These are phyloP conservation scores for Platerodrilus igneus DNA, from an alignment of 2,888 invertebrate genomes.

Conservation along the genomic window DNA sequence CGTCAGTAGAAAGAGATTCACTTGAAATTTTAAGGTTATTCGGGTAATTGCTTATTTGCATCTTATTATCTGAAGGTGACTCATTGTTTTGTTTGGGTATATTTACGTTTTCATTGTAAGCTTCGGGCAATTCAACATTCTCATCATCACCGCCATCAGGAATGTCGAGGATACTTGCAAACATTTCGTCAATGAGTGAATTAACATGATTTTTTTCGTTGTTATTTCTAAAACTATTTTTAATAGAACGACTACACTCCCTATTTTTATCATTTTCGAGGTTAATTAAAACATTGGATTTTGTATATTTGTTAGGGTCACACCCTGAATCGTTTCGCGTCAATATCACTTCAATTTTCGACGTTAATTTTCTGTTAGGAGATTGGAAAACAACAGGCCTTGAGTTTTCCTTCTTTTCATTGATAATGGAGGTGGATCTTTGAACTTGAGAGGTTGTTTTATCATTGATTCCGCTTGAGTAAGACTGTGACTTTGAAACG, in stretches of 20 bases:
- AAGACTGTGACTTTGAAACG: slow-evolving; percentile 31
- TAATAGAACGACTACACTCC: no score
- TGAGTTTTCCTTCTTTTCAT: slow-evolving; percentile 31
- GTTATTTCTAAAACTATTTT: no score
- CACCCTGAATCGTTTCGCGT: slow-evolving; percentile 28
- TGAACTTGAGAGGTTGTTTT: slow-evolving; percentile 30
- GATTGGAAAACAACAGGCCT: slow-evolving; percentile 46
- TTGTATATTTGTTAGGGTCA: no score
- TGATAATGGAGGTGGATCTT: slow-evolving; percentile 32
- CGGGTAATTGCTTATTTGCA: no score
- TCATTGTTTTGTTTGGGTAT: slow-evolving; percentile 7
- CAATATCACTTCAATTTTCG: slow-evolving; percentile 30
- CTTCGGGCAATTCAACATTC: slow-evolving; percentile 27
- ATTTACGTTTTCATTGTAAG: slow-evolving; percentile 26
- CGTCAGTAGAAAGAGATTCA: slow-evolving; percentile 30
- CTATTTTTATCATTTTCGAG: no score
- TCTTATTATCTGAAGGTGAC: no score
- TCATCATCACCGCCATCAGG: slow-evolving; percentile 31
- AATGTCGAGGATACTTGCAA: slow-evolving; percentile 43
- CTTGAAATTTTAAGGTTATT: no score
- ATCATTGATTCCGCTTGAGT: slow-evolving; percentile 25
- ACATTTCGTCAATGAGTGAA: slow-evolving; percentile 46
- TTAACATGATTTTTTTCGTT: slow-evolving; percentile 45
- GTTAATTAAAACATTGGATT: no score
- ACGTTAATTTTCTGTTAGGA: slow-evolving; percentile 34